These are phyloP conservation scores for Acronicta aceris DNA, from an alignment of 2,888 invertebrate genomes.

Conservation along the genomic window DNA sequence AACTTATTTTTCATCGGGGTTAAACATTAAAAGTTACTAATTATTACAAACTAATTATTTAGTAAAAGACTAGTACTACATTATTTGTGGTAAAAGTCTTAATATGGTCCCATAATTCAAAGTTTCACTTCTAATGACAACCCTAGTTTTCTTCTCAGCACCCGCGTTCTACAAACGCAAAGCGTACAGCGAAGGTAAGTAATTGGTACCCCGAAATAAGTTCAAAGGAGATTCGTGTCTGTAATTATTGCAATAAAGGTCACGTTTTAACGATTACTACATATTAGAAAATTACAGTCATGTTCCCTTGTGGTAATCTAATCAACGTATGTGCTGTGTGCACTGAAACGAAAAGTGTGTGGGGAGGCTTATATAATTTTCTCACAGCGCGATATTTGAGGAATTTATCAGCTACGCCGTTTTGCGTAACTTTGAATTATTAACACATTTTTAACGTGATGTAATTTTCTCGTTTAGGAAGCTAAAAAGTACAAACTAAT, in stretches of 20 bases:
- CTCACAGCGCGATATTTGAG: conserved; percentile 29
- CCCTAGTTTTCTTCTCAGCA: conserved; percentile 28
- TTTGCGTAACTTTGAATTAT: conserved; percentile 26
- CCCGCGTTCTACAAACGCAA: conserved; percentile 24
- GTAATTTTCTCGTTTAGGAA: conserved; percentile 28
- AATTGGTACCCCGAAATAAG: conserved; percentile 48
- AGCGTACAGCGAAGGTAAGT: conserved; percentile 40
- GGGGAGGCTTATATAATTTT: conserved; percentile 45
- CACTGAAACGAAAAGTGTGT: conserved; percentile 33
- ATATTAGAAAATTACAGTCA: conserved; percentile 47
- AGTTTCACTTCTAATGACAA: conserved; percentile 25
- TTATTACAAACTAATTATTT: too few species aligned
- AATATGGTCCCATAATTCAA: too few species aligned
- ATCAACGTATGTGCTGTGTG: conserved; percentile 48
- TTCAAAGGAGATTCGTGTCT: conserved; percentile 48
- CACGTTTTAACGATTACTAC: conserved; percentile 53
- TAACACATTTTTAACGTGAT: conserved; percentile 45
- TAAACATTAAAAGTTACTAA: too few species aligned
- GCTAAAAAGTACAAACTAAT: conserved; percentile 31
- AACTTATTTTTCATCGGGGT: too few species aligned
- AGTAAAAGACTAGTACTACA: too few species aligned
- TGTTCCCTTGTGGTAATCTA: conserved; percentile 53
- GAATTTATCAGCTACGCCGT: conserved; percentile 36
- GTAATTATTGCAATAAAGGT: conserved; percentile 52
- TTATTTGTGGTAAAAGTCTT: too few species aligned